Evolutionary conservation across 2,888 invertebrate species (phyloP).

Genomic region (Antitype chi): DNA sequence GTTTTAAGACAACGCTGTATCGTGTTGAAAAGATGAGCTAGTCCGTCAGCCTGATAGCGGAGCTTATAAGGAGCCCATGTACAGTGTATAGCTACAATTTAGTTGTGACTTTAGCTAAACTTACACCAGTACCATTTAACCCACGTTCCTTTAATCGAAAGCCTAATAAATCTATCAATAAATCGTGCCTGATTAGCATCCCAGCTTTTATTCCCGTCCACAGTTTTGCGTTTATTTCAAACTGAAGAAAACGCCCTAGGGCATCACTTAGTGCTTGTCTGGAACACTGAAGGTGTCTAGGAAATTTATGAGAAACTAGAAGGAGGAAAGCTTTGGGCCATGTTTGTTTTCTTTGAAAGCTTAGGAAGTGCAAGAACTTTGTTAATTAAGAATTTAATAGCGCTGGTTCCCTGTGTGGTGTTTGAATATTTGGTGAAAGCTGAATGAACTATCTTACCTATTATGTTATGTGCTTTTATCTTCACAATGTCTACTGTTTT

Average conservation of each 20-base stretch:
- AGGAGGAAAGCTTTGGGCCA: conserved; percentile 39
- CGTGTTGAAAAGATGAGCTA: background rate
- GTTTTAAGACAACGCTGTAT: too few species aligned
- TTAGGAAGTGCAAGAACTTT: conserved; percentile 45
- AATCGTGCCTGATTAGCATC: conserved; percentile 55
- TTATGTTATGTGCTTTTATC: background rate
- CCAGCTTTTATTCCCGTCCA: conserved; percentile 48
- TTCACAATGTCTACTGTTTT: background rate
- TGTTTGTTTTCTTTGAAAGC: conserved; percentile 55
- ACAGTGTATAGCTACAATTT: background rate
- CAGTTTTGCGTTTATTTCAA: conserved; percentile 44
- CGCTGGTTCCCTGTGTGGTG: conserved; percentile 13
- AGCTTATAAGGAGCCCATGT: background rate
- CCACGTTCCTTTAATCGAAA: conserved; percentile 39
- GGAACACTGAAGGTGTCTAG: conserved; percentile 51
- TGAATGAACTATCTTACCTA: background rate
- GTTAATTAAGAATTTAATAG: conserved; percentile 54
- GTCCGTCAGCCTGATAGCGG: background rate
- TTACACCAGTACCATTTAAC: conserved; percentile 3
- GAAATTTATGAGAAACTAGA: conserved; percentile 58
- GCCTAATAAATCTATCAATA: conserved; percentile 50
- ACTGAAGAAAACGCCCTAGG: conserved; percentile 48
- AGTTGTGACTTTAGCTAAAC: background rate
- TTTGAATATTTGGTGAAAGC: conserved; percentile 3
- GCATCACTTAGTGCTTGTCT: conserved; percentile 57